Evolutionary conservation across 2,888 invertebrate species (phyloP).

Genomic region (Cantharis rufa): DNA sequence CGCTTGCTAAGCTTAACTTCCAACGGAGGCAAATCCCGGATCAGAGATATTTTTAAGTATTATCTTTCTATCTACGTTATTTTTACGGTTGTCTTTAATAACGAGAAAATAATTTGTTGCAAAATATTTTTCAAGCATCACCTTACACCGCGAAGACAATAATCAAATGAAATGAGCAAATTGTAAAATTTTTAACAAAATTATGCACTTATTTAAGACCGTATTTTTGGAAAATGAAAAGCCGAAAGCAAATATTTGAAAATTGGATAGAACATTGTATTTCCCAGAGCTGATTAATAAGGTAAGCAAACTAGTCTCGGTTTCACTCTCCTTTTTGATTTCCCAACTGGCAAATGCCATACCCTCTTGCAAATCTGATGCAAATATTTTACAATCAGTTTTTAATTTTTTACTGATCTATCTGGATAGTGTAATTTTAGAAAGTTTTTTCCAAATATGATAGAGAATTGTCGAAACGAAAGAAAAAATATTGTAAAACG

Average conservation of each 20-base stretch:
- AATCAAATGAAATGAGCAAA: not conserved
- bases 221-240: slow-evolving; percentile 8
- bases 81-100: slow-evolving; percentile 33
- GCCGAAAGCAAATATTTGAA: slow-evolving; percentile 20
- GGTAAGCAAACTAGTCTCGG: slow-evolving; percentile 20
- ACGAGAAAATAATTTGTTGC: slow-evolving; percentile 32
- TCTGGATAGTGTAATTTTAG: not conserved
- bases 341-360: slow-evolving; percentile 24
- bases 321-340: slow-evolving; percentile 18
- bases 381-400: slow-evolving; percentile 5
- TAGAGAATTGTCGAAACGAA: not conserved
- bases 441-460: not conserved
- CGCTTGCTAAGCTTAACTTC: slow-evolving; percentile 45
- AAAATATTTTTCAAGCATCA: slow-evolving; percentile 15
- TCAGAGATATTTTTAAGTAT: slow-evolving; percentile 37
- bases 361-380: slow-evolving; percentile 14
- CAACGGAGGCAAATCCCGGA: slow-evolving; percentile 36
- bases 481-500: not conserved
- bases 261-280: slow-evolving; percentile 10
- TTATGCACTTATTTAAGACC: not conserved
- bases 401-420: not conserved
- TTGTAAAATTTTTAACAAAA: not conserved
- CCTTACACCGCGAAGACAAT: not conserved
- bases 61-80: slow-evolving; percentile 37
- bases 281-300: slow-evolving; percentile 24